A percentile compares a stretch with the other conserved stretches of the same genome.
phyloP scores from a whole-genome alignment of 2,888 invertebrate species.

The Yponomeuta sedellus region DNA sequence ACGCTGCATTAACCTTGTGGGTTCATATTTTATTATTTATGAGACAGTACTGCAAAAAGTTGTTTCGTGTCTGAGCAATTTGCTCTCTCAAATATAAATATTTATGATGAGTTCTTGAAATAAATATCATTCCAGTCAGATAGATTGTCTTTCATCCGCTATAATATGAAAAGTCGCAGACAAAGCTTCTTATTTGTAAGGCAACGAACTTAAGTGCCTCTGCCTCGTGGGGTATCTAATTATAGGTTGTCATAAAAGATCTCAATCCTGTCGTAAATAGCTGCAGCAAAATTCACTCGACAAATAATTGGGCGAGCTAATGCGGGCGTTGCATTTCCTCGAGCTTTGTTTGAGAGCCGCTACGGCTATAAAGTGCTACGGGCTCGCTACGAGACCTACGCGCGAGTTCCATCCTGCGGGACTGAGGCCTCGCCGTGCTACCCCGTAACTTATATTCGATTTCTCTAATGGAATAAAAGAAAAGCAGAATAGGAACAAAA shows the following conservation, averaged over 20 bases:
- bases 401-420: conserved; percentile 2
- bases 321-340: not conserved
- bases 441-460: conserved; percentile 48
- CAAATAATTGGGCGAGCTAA: not conserved
- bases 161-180: too few relatives aligned
- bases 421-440: conserved; percentile 21
- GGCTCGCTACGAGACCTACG: not conserved
- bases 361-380: conserved; percentile 1
- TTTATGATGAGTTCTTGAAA: not conserved
- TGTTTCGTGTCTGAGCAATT: not conserved
- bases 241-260: not conserved
- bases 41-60: not conserved
- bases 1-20: not conserved
- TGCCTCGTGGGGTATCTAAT: not conserved
- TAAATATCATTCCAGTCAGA: too few relatives aligned
- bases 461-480: conserved; percentile 40
- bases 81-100: not conserved
- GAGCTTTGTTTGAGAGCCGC: not conserved
- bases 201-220: too few relatives aligned
- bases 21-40: not conserved
- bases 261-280: not conserved
- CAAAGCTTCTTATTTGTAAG: too few relatives aligned
- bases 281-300: not conserved
- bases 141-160: too few relatives aligned
- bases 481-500: conserved; percentile 27